These are phyloP conservation scores for Thunnus albacares DNA, from an alignment of 2,797 vertebrate genomes.

Conservation along the genomic window DNA sequence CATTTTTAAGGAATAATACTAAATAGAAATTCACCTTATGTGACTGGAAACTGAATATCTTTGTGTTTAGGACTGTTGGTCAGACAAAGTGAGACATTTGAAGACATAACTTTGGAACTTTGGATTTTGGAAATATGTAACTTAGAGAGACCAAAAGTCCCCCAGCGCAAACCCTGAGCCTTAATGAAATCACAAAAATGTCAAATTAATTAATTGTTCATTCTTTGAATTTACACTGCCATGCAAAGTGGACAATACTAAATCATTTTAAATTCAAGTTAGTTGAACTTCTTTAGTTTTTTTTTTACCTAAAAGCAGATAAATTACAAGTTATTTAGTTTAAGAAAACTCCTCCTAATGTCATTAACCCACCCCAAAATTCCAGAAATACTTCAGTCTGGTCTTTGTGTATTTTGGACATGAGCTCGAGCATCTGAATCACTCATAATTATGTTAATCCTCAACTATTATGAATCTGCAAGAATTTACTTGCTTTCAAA, in stretches of 20 bases:
- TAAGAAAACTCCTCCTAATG: too few species aligned
- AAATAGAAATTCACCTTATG: background rate
- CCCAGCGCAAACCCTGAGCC: too few species aligned
- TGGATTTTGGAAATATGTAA: background rate
- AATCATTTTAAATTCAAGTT: background rate
- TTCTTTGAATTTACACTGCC: background rate
- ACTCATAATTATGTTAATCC: background rate
- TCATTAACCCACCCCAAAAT: background rate
- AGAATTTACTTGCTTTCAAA: background rate
- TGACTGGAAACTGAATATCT: background rate
- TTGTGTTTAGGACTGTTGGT: background rate
- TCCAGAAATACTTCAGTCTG: too few species aligned
- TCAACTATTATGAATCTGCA: background rate
- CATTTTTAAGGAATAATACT: background rate
- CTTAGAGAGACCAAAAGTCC: too few species aligned
- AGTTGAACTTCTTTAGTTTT: too few species aligned
- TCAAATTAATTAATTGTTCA: background rate
- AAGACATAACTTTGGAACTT: background rate
- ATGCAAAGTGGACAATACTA: background rate
- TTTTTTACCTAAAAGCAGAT: background rate
- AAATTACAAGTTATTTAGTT: background rate
- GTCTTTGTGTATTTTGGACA: background rate
- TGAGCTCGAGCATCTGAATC: background rate
- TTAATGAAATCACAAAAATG: too few species aligned
- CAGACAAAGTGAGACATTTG: background rate